These are phyloP conservation scores for Todus mexicanus DNA, from an alignment of 2,797 vertebrate genomes.

Conservation along the genomic window DNA sequence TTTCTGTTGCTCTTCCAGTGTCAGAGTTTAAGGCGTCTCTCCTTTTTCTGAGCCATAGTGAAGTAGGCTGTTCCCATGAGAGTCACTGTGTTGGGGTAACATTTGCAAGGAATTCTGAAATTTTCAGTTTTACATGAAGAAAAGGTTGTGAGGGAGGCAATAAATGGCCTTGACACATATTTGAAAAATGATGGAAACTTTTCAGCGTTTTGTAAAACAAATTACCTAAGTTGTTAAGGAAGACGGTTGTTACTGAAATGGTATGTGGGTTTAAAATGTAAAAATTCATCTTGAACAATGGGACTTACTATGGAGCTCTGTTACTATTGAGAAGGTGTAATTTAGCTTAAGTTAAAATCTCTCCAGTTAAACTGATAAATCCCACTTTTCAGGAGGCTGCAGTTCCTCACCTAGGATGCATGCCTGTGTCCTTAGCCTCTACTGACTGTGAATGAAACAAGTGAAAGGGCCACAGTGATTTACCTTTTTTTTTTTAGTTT, in stretches of 20 bases:
- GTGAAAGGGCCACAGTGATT: background rate
- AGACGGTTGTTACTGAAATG: background rate
- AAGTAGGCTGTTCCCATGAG: background rate
- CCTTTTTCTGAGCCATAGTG: background rate
- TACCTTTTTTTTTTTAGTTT: background rate
- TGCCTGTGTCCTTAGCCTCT: background rate
- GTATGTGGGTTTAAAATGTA: background rate
- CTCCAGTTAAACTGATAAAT: background rate
- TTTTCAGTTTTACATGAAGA: background rate
- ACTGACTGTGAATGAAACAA: background rate
- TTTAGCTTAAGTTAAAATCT: background rate
- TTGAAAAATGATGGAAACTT: background rate
- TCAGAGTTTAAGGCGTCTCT: background rate
- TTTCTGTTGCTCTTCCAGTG: background rate
- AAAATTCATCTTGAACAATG: background rate
- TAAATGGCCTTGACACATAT: background rate
- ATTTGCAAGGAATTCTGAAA: conserved; percentile 9
- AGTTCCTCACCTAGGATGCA: rapidly evolving
- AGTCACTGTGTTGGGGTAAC: background rate
- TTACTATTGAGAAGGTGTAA: background rate
- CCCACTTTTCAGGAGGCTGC: background rate
- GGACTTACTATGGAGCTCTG: background rate
- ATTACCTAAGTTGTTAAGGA: background rate
- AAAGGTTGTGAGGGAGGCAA: background rate
- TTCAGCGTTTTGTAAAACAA: background rate